These are phyloP conservation scores for Takifugu flavidus DNA, from an alignment of 2,113 vertebrate genomes.

Conservation along the genomic window DNA sequence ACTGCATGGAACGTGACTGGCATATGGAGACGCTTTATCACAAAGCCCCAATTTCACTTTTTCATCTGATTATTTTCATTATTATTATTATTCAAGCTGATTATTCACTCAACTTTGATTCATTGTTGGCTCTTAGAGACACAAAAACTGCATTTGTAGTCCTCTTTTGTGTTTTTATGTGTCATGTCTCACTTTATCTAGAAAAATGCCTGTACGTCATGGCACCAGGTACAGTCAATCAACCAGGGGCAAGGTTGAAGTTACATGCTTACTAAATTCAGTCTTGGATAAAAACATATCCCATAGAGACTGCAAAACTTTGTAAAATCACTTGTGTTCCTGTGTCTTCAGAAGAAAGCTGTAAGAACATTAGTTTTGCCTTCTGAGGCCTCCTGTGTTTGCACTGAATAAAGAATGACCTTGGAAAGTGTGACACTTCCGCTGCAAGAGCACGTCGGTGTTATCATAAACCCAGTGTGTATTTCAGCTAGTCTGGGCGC, in stretches of 20 bases:
- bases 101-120: not conserved
- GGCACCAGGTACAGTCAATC: conserved; percentile 11
- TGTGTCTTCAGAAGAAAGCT: conserved; percentile 5
- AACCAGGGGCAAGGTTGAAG: conserved; percentile 3
- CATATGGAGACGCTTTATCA: not conserved
- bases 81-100: too few relatives aligned
- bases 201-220: conserved; percentile 1
- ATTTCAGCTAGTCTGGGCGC: too few relatives aligned
- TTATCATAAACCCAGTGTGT: too few relatives aligned
- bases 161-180: not conserved
- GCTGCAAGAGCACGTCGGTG: too few relatives aligned
- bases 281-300: not conserved
- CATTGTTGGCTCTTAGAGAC: conserved; percentile 1
- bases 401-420: conserved; percentile 19
- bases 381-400: conserved; percentile 16
- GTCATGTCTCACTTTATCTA: conserved; percentile 8
- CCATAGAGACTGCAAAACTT: not conserved
- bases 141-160: not conserved
- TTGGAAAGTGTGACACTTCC: conserved; percentile 11
- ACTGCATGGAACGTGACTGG: not conserved
- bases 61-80: too few relatives aligned
- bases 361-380: conserved; percentile 9
- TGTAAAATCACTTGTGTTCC: not conserved
- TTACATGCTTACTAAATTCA: conserved; percentile 13
- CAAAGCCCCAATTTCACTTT: too few relatives aligned